Conservation (phyloP, 1,140 invertebrate genomes). For the Parapsyche elsis region DNA sequence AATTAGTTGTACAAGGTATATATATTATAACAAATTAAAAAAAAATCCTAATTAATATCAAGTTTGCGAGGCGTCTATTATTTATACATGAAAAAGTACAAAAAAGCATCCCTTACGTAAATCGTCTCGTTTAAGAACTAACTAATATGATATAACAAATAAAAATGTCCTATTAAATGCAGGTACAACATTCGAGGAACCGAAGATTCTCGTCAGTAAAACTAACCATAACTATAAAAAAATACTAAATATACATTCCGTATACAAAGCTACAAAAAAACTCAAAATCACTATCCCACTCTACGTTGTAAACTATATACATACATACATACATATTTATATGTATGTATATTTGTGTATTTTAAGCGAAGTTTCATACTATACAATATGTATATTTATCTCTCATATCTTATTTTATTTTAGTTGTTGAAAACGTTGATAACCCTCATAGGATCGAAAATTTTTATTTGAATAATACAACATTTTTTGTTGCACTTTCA, state of each 20-base stretch:
- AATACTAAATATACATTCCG: conserved; percentile 34
- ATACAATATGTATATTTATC: conserved; percentile 10
- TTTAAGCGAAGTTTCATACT: not conserved
- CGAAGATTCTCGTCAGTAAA: conserved; percentile 60
- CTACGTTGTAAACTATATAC: not conserved
- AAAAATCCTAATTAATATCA: conserved; percentile 27
- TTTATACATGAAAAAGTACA: conserved; percentile 22
- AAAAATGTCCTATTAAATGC: conserved; percentile 64
- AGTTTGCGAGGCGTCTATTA: conserved; percentile 24
- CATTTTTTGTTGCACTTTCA: not conserved
- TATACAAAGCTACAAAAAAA: conserved; percentile 55
- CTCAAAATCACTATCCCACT: conserved; percentile 1
- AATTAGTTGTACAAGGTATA: conserved; percentile 26
- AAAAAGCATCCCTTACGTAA: conserved; percentile 33
- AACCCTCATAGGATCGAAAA: not conserved
- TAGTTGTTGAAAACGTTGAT: not conserved
- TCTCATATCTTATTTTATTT: not conserved
- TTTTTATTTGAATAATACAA: not conserved
- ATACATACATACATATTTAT: too few relatives aligned
- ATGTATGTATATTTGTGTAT: not conserved
- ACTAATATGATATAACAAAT: conserved; percentile 53
- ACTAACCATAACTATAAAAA: conserved; percentile 50
- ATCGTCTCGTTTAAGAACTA: conserved; percentile 45
- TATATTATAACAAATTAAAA: conserved; percentile 12
- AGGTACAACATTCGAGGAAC: conserved; percentile 70